Evolutionary conservation across 2,797 vertebrate species (phyloP).

Genomic region (Hoplostethus atlanticus): DNA sequence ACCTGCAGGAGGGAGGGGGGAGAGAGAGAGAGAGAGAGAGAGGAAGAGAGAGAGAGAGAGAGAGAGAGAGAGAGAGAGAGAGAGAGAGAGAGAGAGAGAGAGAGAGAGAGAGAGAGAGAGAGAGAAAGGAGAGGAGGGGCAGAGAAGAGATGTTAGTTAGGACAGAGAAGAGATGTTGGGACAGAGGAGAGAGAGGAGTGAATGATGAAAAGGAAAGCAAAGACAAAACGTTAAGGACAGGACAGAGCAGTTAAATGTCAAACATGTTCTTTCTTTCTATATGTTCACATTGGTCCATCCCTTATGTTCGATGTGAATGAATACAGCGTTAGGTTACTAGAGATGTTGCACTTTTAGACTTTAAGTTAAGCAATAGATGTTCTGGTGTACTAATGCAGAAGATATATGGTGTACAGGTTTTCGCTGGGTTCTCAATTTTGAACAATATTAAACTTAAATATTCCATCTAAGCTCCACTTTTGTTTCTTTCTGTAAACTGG

Average conservation of each 20-base stretch:
- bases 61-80: neutral
- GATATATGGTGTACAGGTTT: neutral
- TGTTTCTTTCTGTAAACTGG: neutral
- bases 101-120: neutral
- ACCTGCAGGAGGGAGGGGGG: slow-evolving; percentile 77
- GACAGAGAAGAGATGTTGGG: neutral
- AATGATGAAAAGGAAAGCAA: neutral
- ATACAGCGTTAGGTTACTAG: too few relatives aligned
- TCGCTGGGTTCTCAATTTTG: neutral
- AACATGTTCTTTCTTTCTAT: too few relatives aligned
- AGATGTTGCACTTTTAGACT: too few relatives aligned
- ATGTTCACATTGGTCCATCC: too few relatives aligned
- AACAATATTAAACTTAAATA: neutral
- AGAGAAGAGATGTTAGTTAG: too few relatives aligned
- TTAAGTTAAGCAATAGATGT: too few relatives aligned
- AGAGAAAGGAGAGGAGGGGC: neutral
- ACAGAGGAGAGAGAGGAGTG: neutral
- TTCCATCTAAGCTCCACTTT: neutral
- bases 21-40: neutral
- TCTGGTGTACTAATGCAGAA: too few relatives aligned
- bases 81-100: neutral
- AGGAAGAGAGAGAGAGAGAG: neutral
- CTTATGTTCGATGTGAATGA: too few relatives aligned
- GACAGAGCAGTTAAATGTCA: too few relatives aligned
- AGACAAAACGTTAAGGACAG: too few relatives aligned